Conservation (phyloP, 2,888 invertebrate genomes). For the Phlogophora meticulosa region DNA sequence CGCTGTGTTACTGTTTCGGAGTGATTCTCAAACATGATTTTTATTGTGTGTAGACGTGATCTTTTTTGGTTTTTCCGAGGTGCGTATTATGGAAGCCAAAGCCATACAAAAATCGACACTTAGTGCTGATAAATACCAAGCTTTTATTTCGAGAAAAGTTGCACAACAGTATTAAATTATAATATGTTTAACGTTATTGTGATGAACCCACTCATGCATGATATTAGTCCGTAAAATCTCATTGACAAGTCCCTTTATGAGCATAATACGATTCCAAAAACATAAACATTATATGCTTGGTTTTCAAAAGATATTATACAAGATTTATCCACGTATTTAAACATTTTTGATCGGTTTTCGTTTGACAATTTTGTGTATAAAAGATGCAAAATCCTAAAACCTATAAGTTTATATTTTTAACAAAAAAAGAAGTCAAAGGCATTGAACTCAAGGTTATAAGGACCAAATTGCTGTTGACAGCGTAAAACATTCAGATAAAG, state of each 20-base stretch:
- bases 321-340: background rate
- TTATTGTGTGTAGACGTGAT: conserved; percentile 13
- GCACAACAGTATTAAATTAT: background rate
- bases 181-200: conserved; percentile 7
- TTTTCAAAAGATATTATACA: conserved; percentile 10
- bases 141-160: background rate
- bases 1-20: conserved; percentile 27
- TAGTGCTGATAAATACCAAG: too few relatives aligned
- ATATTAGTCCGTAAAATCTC: conserved; percentile 18
- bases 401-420: background rate
- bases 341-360: conserved; percentile 6
- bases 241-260: conserved; percentile 28
- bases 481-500: background rate
- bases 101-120: too few relatives aligned
- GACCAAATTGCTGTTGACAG: background rate
- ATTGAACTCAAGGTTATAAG: background rate
- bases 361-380: background rate
- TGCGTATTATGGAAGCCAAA: too few relatives aligned
- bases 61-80: conserved; percentile 10
- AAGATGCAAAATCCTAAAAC: background rate
- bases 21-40: conserved; percentile 44
- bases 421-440: too few relatives aligned
- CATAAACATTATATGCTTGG: background rate
- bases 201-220: conserved; percentile 8
- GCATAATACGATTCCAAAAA: conserved; percentile 3